Conservation (phyloP, 2,888 invertebrate species). For the Abrostola tripartita region DNA sequence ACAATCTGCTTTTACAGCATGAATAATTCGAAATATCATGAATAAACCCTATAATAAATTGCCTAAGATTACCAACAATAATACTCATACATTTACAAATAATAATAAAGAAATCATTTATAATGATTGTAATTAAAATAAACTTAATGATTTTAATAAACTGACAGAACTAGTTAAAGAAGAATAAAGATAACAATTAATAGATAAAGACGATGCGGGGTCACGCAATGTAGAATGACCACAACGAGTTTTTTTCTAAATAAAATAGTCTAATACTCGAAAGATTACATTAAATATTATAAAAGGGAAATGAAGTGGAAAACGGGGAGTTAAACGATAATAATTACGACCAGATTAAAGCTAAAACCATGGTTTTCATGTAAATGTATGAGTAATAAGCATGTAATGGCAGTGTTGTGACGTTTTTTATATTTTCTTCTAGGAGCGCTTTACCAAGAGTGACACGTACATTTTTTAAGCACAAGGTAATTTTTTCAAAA, state of each 20-base stretch:
- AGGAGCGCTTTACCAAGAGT: slow-evolving; percentile 93
- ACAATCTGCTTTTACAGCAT: slow-evolving; percentile 50
- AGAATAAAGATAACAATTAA: too few relatives aligned
- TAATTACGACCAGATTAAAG: too few relatives aligned
- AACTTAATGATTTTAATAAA: background rate
- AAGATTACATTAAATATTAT: too few relatives aligned
- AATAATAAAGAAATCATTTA: background rate
- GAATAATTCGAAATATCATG: slow-evolving; percentile 28
- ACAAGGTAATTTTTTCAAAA: slow-evolving; percentile 81
- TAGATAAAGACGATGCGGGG: too few relatives aligned
- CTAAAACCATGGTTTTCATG: slow-evolving; percentile 1
- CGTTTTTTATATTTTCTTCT: slow-evolving; percentile 89
- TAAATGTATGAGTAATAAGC: slow-evolving; percentile 61
- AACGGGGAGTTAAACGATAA: too few relatives aligned
- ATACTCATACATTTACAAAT: slow-evolving; percentile 45
- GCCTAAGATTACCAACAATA: slow-evolving; percentile 18
- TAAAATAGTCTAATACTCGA: too few relatives aligned
- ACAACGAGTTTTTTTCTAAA: too few relatives aligned
- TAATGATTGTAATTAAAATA: background rate
- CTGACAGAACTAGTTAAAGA: background rate
- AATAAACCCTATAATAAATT: slow-evolving; percentile 33
- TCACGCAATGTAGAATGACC: too few relatives aligned
- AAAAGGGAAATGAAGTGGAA: too few relatives aligned
- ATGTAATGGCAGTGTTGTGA: slow-evolving; percentile 80
- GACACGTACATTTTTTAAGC: slow-evolving; percentile 96